Evolutionary conservation across 2,888 invertebrate genomes (phyloP).

Genomic region (Acanthacorydalis orientalis): DNA sequence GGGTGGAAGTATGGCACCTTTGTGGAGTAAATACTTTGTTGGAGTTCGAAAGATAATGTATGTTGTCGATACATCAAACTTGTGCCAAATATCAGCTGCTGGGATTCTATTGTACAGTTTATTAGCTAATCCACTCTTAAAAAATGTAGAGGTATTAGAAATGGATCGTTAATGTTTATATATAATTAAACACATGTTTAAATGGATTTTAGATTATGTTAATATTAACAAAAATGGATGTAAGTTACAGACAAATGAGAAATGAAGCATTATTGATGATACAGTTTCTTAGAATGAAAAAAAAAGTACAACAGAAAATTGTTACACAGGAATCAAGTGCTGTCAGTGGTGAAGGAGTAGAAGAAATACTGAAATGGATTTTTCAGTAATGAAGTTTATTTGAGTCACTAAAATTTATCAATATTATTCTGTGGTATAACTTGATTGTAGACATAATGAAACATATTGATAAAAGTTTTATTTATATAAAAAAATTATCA

Average conservation of each 20-base stretch:
- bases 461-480: too few relatives aligned
- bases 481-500: too few relatives aligned
- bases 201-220: constrained; percentile 38
- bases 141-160: constrained; percentile 38
- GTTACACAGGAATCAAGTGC: constrained; percentile 59
- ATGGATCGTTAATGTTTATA: neutral
- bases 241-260: constrained; percentile 72
- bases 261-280: constrained; percentile 73
- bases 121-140: constrained; percentile 52
- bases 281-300: constrained; percentile 50
- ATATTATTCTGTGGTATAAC: too few relatives aligned
- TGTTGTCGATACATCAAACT: constrained; percentile 68
- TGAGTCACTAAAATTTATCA: too few relatives aligned
- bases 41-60: constrained; percentile 53
- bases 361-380: constrained; percentile 46
- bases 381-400: neutral
- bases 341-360: constrained; percentile 50
- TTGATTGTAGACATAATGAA: too few relatives aligned
- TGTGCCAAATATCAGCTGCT: constrained; percentile 74
- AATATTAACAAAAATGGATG: constrained; percentile 69
- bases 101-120: constrained; percentile 65
- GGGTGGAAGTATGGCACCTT: constrained; percentile 66
- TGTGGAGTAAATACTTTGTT: constrained; percentile 63
- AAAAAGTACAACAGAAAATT: constrained; percentile 49
- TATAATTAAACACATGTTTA: neutral